Base-by-base conservation (phyloP, 1,140 invertebrate genomes). In the Eufriesea mexicana region DNA sequence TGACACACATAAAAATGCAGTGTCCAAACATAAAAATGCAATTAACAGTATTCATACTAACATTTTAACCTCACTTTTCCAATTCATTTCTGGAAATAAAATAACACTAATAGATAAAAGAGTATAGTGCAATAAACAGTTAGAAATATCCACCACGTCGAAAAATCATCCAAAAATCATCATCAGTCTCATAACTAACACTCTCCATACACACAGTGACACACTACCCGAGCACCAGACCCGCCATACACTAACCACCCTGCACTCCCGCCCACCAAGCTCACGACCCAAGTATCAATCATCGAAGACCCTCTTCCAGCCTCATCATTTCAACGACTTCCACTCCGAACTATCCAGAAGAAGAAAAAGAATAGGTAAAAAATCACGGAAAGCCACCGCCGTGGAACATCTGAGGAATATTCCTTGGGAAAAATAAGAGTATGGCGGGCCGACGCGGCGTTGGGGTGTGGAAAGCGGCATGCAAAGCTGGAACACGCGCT, bases 401-500 rank as follows among this genome's bases (percentile, higher is more conserved):
- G 18, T 20, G 18, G 20, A 64, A 42, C 28, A 55, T 8, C 54
- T 9, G 14, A 14, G 28, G 71, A 61, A 64, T 75, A 54, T 57
- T 25, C 42, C 61, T 45, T 28, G 18, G 18, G 14, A 47, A 67
- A 81, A 75, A 75, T 81, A 67, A 74, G 2, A n/a, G 14, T 35
- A 35, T 64, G 23, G 45, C 57, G n/a, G 35, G 42, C n/a, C 14
- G 35, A 20, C 2, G 25, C 1, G 5, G 28, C 35, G 35, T 35
- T 4, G 20, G n/a, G 2, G 2, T 12, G 49, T 4, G 42, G 35
- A 25, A 28, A 57, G 62, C 51, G 18, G 47, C 18, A 57, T 49
- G 59, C 59, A 57, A 66, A 71, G 76, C 49, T 55, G 28, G 51
- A 42, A 75, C 83, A 81, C 83, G 70, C 78, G 83, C 49, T 28